Conservation (phyloP, 2,888 invertebrate genomes). For the Drosophila mulleri region DNA sequence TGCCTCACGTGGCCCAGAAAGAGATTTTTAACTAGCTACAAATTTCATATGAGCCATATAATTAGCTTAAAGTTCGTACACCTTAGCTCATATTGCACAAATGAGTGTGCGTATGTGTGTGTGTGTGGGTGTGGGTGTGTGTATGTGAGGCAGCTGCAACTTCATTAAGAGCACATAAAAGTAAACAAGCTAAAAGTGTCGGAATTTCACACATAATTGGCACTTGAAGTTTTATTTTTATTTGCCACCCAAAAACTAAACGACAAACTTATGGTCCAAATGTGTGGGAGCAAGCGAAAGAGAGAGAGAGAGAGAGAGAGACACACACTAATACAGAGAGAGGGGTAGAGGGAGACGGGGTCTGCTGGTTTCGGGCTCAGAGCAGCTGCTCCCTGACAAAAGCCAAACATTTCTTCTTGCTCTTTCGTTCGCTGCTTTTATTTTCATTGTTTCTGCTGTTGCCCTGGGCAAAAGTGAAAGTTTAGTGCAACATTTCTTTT, state of each 20-base stretch:
- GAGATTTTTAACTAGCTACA: slow-evolving; percentile 11
- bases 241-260: slow-evolving; percentile 62
- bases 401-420: slow-evolving; percentile 50
- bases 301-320: neutral
- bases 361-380: slow-evolving; percentile 30
- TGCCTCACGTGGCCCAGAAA: slow-evolving; percentile 7
- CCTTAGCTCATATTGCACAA: slow-evolving; percentile 30
- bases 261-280: slow-evolving; percentile 74
- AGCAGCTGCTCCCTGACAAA: slow-evolving; percentile 65
- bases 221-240: slow-evolving; percentile 79
- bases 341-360: neutral
- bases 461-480: slow-evolving; percentile 68
- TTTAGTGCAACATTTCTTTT: slow-evolving; percentile 76
- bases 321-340: neutral
- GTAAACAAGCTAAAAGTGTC: slow-evolving; percentile 79
- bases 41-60: slow-evolving; percentile 33
- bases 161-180: slow-evolving; percentile 78
- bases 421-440: slow-evolving; percentile 20
- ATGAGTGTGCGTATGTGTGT: neutral
- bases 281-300: slow-evolving; percentile 34
- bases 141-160: slow-evolving; percentile 53
- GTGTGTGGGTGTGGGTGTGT: slow-evolving; percentile 9
- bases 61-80: slow-evolving; percentile 32
- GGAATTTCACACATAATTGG: slow-evolving; percentile 80
- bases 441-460: slow-evolving; percentile 47